Percentiles rank a stretch among this genome's conserved stretches.
Conservation (phyloP, 2,888 invertebrate species). For the Parthenolecanium corni region DNA sequence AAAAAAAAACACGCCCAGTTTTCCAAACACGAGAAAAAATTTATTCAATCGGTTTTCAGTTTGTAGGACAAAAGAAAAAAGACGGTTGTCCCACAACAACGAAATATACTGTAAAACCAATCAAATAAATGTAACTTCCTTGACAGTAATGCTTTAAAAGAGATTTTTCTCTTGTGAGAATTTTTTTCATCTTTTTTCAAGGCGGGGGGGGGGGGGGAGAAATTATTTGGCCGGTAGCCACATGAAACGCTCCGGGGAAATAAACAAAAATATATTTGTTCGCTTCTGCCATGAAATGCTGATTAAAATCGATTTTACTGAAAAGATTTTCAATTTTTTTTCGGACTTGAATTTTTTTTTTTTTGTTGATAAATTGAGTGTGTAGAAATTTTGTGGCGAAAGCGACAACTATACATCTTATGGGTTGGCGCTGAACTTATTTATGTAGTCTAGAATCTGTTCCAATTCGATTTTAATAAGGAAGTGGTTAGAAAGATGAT, state of each 20-base stretch:
- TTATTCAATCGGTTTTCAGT: slow-evolving; percentile 17
- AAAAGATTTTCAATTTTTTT: neutral
- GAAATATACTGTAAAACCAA: slow-evolving; percentile 18
- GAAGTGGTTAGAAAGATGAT: neutral
- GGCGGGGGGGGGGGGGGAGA: no score
- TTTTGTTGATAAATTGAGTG: slow-evolving; percentile 20
- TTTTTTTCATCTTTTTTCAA: neutral
- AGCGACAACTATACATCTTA: slow-evolving; percentile 1
- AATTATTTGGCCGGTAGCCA: slow-evolving; percentile 21
- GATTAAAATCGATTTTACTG: slow-evolving; percentile 17
- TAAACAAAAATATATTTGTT: slow-evolving; percentile 20
- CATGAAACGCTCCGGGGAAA: slow-evolving; percentile 18
- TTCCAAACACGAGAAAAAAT: slow-evolving; percentile 13
- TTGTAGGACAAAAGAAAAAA: neutral
- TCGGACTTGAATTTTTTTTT: no score
- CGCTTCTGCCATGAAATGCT: slow-evolving; percentile 16
- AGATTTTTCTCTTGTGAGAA: neutral
- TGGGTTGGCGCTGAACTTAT: slow-evolving; percentile 8
- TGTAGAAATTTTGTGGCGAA: slow-evolving; percentile 15
- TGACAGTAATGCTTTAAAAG: slow-evolving; percentile 18
- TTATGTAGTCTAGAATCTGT: slow-evolving; percentile 6
- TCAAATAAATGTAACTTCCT: slow-evolving; percentile 22
- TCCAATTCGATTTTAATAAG: slow-evolving; percentile 18
- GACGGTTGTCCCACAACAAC: slow-evolving; percentile 15
- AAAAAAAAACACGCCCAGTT: neutral